phyloP scores from a whole-genome alignment of 1,140 invertebrate species.

The Drosophila mauritiana region DNA sequence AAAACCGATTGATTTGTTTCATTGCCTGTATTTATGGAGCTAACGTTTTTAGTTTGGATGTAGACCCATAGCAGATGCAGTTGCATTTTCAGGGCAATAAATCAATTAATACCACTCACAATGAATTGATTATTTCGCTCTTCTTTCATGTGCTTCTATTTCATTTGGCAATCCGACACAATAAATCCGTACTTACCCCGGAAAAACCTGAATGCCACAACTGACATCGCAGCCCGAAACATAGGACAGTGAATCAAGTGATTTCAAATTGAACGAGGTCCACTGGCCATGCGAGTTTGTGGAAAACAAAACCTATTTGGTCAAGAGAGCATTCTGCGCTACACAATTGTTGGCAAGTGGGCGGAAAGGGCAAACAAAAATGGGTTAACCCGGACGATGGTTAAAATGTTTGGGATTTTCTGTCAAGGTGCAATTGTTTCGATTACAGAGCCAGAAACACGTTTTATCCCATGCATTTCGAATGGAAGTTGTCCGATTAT shows the following conservation, averaged over 20 bases:
- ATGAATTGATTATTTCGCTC: conserved; percentile 20
- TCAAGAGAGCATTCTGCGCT: conserved; percentile 44
- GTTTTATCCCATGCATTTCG: conserved; percentile 7
- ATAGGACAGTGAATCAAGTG: conserved; percentile 39
- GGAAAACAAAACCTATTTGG: conserved; percentile 36
- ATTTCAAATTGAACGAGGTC: conserved; percentile 34
- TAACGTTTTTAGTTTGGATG: background rate
- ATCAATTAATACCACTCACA: conserved; percentile 27
- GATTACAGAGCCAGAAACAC: conserved; percentile 12
- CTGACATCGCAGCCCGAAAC: conserved; percentile 20
- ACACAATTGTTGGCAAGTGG: conserved; percentile 36
- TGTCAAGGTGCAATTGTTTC: conserved; percentile 40
- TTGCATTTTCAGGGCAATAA: conserved; percentile 2
- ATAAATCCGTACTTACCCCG: conserved; percentile 14
- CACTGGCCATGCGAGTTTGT: conserved; percentile 19
- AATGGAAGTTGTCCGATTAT: conserved; percentile 28
- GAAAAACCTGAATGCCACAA: conserved; percentile 22
- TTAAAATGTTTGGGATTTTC: conserved; percentile 31
- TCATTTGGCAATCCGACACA: conserved; percentile 28
- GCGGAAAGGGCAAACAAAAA: conserved; percentile 41
- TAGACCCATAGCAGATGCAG: background rate
- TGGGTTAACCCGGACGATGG: conserved; percentile 33
- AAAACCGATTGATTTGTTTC: background rate
- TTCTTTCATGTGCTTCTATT: conserved; percentile 35
- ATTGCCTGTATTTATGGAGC: background rate